Percentiles rank a stretch among this genome's conserved stretches.
Conservation (phyloP, 2,888 invertebrate species). For the Philereme vetulata region DNA sequence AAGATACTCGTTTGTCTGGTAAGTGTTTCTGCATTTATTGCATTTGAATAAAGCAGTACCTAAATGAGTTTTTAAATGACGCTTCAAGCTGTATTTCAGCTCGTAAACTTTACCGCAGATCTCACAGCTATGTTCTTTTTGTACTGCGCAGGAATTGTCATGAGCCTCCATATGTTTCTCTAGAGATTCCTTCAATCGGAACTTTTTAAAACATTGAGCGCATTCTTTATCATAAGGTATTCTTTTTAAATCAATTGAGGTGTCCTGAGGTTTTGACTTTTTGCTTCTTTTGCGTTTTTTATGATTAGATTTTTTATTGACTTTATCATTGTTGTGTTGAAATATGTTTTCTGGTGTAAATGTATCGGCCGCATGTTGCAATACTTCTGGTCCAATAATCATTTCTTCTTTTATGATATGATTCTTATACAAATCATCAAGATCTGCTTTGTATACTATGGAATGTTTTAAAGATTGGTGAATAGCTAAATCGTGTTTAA, state of each 20-base stretch:
- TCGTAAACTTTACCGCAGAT: conserved; percentile 7
- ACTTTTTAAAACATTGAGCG: background rate
- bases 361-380: background rate
- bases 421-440: conserved; percentile 8
- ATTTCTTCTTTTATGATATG: conserved; percentile 7
- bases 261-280: background rate
- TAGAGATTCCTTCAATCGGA: conserved; percentile 1
- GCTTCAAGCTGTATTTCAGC: background rate
- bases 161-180: conserved; percentile 3
- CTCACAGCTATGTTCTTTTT: conserved; percentile 1
- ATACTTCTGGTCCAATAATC: conserved; percentile 9
- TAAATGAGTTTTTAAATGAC: conserved; percentile 5
- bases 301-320: background rate
- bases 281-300: background rate
- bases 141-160: background rate
- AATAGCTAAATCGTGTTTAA: background rate
- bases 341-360: background rate
- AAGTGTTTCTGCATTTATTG: conserved; percentile 8
- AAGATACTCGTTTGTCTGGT: background rate
- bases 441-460: conserved; percentile 9
- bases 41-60: conserved; percentile 6
- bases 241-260: background rate
- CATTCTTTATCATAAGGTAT: background rate
- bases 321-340: background rate
- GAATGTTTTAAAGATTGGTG: conserved; percentile 2